Evolutionary conservation across 2,113 vertebrate genomes (phyloP), one percentile per base, ranked within the genome.

Genomic region (Hypanus sabinus): DNA sequence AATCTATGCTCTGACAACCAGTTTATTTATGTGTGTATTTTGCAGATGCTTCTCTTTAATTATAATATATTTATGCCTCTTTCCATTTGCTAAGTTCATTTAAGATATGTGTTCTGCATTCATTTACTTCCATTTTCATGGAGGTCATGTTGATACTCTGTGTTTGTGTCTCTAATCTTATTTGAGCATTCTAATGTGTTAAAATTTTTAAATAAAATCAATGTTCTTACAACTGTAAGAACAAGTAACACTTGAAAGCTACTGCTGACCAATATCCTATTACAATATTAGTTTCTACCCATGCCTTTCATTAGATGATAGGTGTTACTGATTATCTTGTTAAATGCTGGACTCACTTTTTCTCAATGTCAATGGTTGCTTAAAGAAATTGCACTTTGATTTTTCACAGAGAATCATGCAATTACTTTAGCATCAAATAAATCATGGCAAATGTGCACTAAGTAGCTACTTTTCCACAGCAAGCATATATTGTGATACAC

Each of bases 401-500:
- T 93, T 93, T 46, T 36, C 70, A 30, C 70, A 93, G 38, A 68
- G 90, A 33, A 71, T 92, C 20, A n/a, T 36, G 22, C 65, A 38
- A 93, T 93, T 68, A 92, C 65, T 38, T 71, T 16, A 93, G 70
- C 91, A 92, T 92, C 90, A 73, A 93, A 93, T 73, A 93, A 73
- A 93, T 92, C 68, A 93, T 71, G 24, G 70, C 91, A 55, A 93
- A 73, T 93, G 91, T 55, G 33, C 70, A 93, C 68, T 75, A 27
- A 94, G n/a, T 65, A 73, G 80, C 94, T 94, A 62, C 94, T 94
- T 71, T 16, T 95, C 46, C 71, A 5, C 91, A 94, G 93, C 92
- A 90, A 85, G 68, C 10, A 68, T 92, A 18, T 38, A 94, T 57
- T 93, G 94, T 95, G 73, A 81, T 81, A 95, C 94, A 94, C 95